Percentiles rank a stretch among this genome's conserved stretches.
Conservation (phyloP, 2,888 invertebrate genomes). For the Caprella mutica region DNA sequence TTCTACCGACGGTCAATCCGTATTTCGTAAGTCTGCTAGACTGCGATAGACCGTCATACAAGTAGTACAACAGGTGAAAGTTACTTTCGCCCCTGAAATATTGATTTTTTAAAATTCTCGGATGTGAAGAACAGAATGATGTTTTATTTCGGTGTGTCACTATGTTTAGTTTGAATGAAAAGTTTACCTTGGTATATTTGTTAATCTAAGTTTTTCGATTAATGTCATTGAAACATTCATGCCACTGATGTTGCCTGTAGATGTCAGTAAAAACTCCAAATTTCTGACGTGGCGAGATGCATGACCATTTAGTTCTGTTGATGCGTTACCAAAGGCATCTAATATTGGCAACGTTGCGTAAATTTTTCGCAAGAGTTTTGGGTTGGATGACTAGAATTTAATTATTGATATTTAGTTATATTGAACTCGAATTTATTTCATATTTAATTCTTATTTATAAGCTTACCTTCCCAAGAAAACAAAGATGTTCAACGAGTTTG, state of each 20-base stretch:
- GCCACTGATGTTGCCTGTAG: conserved; percentile 78
- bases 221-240: conserved; percentile 75
- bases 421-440: too few species aligned
- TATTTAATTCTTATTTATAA: too few species aligned
- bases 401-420: too few species aligned
- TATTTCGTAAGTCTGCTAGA: conserved; percentile 56
- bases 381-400: too few species aligned
- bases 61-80: conserved; percentile 79
- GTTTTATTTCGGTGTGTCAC: too few species aligned
- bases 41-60: conserved; percentile 69
- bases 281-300: conserved; percentile 73
- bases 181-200: conserved; percentile 39
- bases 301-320: conserved; percentile 70
- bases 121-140: too few species aligned
- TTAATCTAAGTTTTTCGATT: conserved; percentile 77
- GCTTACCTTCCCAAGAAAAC: conserved; percentile 46
- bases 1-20: conserved; percentile 54
- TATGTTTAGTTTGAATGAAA: too few species aligned
- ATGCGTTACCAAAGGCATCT: conserved; percentile 68
- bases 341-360: conserved; percentile 57
- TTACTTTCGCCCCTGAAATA: conserved; percentile 76
- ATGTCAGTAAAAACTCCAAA: conserved; percentile 67
- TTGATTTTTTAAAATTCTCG: too few species aligned
- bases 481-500: conserved; percentile 66
- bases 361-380: conserved; percentile 49